Percentiles rank a stretch among this genome's conserved stretches.
These are phyloP conservation scores for Apodemus speciosus DNA, from an alignment of 2,113 vertebrate species.

Conservation along the genomic window DNA sequence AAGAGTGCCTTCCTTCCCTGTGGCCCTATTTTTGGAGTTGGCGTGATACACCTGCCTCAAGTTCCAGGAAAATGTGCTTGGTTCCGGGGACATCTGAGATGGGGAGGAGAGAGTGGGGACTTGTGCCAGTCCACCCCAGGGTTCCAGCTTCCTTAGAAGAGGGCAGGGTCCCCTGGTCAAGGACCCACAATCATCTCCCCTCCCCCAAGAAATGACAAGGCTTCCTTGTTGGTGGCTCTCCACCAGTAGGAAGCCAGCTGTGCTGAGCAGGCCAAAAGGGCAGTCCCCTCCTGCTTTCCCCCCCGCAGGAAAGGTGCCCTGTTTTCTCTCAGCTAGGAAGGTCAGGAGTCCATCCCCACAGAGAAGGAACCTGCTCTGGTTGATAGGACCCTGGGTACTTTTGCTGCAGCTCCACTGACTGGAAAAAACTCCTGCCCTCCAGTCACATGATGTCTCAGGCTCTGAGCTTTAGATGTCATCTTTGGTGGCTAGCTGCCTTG, in stretches of 20 bases:
- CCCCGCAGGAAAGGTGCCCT: not conserved
- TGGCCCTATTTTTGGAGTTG: slow-evolving; percentile 81
- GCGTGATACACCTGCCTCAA: slow-evolving; percentile 60
- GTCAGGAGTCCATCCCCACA: not conserved
- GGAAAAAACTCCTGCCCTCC: rapidly evolving
- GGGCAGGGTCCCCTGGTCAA: not conserved
- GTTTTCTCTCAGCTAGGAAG: not conserved
- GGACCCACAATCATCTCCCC: not conserved
- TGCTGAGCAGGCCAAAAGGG: not conserved
- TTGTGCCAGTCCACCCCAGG: not conserved
- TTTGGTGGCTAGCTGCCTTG: not conserved
- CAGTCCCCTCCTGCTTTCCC: not conserved
- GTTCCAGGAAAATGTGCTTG: slow-evolving; percentile 70
- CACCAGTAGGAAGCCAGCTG: not conserved
- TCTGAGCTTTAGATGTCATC: not conserved
- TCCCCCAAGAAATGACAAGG: not conserved
- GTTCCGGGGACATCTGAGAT: slow-evolving; percentile 49
- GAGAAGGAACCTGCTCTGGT: not conserved
- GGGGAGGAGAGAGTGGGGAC: slow-evolving; percentile 10
- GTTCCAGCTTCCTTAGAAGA: not conserved
- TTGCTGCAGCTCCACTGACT: not conserved
- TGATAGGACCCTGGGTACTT: not conserved
- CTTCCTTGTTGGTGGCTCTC: not conserved
- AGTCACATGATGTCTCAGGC: too few species aligned
- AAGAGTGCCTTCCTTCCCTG: slow-evolving; percentile 70